These are phyloP conservation scores for Zapus hudsonius DNA, from an alignment of 2,113 vertebrate genomes.

Conservation along the genomic window DNA sequence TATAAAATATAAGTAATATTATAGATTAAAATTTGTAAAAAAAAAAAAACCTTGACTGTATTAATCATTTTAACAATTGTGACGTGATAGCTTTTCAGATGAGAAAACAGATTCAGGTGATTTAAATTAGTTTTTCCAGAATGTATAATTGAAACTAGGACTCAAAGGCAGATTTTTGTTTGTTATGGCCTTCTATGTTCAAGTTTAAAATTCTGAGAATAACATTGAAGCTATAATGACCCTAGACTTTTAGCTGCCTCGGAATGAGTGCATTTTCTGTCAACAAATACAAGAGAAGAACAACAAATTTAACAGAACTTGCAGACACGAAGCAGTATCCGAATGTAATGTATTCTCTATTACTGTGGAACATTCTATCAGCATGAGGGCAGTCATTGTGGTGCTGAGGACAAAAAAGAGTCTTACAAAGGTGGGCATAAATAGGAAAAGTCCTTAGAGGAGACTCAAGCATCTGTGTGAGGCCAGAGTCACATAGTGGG, in stretches of 20 bases:
- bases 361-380: neutral
- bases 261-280: neutral
- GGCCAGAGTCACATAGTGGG: neutral
- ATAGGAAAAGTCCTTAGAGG: neutral
- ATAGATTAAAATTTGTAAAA: conserved; percentile 18
- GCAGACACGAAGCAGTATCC: neutral
- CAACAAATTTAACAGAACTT: neutral
- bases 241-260: neutral
- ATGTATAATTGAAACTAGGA: neutral
- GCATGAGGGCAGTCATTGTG: neutral
- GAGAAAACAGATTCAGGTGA: neutral
- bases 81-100: neutral
- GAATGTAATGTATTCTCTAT: neutral
- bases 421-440: neutral
- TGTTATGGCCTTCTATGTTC: neutral
- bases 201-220: conserved; percentile 8
- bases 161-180: neutral
- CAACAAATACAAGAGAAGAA: neutral
- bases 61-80: neutral
- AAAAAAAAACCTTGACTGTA: neutral
- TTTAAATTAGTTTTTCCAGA: conserved; percentile 2
- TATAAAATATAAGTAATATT: conserved; percentile 28
- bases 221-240: neutral
- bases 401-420: neutral
- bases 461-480: neutral